Evolutionary conservation across 2,888 invertebrate genomes (phyloP), one percentile per base, ranked within the genome.

Genomic region (Crepidodera aurea): DNA sequence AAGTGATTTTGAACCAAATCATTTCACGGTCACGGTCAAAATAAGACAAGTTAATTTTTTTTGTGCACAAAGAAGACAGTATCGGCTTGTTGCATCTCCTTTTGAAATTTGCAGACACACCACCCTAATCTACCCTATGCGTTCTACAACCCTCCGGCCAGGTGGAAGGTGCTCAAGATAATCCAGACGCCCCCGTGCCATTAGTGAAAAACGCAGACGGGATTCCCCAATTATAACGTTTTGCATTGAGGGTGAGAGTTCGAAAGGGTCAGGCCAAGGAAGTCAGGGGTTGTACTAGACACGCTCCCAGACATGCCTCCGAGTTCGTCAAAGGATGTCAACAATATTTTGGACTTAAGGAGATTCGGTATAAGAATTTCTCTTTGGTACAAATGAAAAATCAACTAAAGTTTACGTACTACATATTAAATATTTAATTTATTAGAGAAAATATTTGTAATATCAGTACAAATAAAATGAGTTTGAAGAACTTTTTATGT

Each of bases 131-230:
- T 27, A 22, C 56, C 65, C 53, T 65, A 65, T 64, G 60, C 63
- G 65, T 64, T 64, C 58, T 62, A 62, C 58, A 58, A 53, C 54
- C 59, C 64, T 66, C 66, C 58, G 64, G 62, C 69, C 54, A 54
- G 54, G 54, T 54, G 54, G 29, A 54, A 42, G 29, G 18, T 12
- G 32, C 37, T 40, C 46, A 50, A 60, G 53, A 56, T 18, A 51
- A 51, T 61, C 59, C 50, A 64, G 66, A 67, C 66, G 54, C 65
- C 51, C 53, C 13, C 42, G 29, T 54, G 56, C 68, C 67, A 71
- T 71, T 71, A 69, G 65, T 61, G 62, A 70, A 66, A 68, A 62
- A 69, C 67, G 66, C 55, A 57, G 61, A 67, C 62, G 62, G 67
- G 61, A 70, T 69, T 65, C 64, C 67, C 56, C 57, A 65, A 61